These are phyloP conservation scores for Gnathonemus echidnorhynchus DNA, from an alignment of 2,113 vertebrate species.

Conservation along the genomic window DNA sequence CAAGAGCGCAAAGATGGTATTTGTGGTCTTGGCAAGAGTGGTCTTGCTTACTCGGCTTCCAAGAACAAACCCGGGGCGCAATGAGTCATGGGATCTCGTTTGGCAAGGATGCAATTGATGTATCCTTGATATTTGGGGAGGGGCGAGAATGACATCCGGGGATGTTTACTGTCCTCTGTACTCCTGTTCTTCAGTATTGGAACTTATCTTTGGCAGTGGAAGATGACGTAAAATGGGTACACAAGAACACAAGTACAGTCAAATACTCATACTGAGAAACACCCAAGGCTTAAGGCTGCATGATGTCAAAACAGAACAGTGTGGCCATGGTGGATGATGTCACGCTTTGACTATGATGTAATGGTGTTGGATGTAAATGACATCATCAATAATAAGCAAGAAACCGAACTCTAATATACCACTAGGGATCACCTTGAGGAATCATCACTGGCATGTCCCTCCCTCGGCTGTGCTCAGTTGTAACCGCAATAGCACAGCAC, in stretches of 20 bases:
- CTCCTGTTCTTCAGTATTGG: neutral
- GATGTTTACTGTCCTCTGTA: neutral
- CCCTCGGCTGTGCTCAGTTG: neutral
- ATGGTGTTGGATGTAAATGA: neutral
- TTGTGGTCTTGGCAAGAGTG: neutral
- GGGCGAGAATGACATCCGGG: neutral
- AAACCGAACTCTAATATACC: neutral
- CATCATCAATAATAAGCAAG: neutral
- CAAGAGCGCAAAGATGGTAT: neutral
- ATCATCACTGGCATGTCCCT: neutral
- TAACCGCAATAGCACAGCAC: neutral
- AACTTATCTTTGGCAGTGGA: neutral
- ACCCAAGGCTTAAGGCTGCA: neutral
- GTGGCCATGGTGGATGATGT: neutral
- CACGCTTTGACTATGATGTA: neutral
- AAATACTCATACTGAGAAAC: neutral
- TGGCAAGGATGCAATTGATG: neutral
- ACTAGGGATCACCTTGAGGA: neutral
- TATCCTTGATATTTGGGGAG: neutral
- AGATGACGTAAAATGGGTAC: neutral
- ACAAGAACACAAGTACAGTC: neutral
- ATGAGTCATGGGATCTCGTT: neutral
- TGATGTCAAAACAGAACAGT: neutral
- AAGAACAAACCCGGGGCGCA: neutral
- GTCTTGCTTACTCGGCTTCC: neutral